Base-by-base conservation (phyloP, 92 coral and sea anemone genomes). In the Montipora capitata region DNA sequence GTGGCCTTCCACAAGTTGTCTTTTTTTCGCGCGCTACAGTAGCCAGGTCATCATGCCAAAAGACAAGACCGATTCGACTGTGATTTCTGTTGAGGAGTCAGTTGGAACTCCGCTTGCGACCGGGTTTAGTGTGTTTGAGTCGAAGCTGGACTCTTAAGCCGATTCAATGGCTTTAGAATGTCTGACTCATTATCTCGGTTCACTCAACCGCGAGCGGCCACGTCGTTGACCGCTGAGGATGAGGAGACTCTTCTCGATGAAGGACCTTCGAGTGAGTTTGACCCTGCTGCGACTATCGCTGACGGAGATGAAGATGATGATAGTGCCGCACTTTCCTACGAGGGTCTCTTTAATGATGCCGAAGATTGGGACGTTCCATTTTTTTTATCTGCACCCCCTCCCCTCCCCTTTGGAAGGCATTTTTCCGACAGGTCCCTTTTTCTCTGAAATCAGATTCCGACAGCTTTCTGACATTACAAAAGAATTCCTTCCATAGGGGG, bases 241-340 rank as follows among this genome's bases (percentile, higher is more conserved):
- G 75, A 80, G 16, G 38, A 64, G 8, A 16, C 14, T 62, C 58
- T 79, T 20, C 84, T 79, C 0, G 16, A 44, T 4, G 51, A 63
- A 14, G 42, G 56, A 4, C 20, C 9, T 17, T 44, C 10, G 8
- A 63, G 58, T 58, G 69, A 52, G 20, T 89, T 89, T 78, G 92
- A 89, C 18, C 89, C 89, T 35, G 20, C 89, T 27, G 89, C 76
- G 59, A 52, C 65, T 59, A 38, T 83, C 14, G 42, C 63, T 9
- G 42, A 27, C 5, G 89, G 71, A 70, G 41, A 42, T 38, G 74
- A n/a, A 14, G 75, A 64, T 9, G 38, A 64, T 72, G 79, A 76
- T 4, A 67, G 35, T 27, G 83, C 68, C 63, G 88, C 72, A 62
- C 72, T 82, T 27, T 27, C 35, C 35, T 27, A 27, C 35, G 35